These are phyloP conservation scores for Odontamblyopus rebecca DNA, from an alignment of 2,797 vertebrate genomes.

Conservation along the genomic window DNA sequence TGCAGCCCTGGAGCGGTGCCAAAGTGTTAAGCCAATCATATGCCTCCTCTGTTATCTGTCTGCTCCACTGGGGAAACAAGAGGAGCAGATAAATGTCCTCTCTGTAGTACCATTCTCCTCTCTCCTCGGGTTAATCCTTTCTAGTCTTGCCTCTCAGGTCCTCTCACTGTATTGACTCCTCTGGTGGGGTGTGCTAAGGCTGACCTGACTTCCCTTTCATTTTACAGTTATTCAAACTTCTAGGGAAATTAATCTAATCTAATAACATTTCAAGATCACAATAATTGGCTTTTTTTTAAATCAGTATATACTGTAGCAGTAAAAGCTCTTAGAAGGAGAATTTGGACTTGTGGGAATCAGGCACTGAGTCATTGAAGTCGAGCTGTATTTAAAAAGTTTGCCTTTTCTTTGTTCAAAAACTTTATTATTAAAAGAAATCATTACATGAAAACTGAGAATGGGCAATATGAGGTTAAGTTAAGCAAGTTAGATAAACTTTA, in stretches of 20 bases:
- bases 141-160: slow-evolving; percentile 38
- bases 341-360: neutral
- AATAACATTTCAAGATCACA: neutral
- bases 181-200: neutral
- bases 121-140: slow-evolving; percentile 53
- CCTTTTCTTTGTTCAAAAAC: neutral
- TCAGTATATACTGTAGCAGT: no score
- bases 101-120: slow-evolving; percentile 50
- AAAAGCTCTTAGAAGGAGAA: no score
- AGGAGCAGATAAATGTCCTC: slow-evolving; percentile 63
- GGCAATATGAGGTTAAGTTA: neutral
- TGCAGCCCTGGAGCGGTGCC: slow-evolving; percentile 47
- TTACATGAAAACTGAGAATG: neutral
- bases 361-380: neutral
- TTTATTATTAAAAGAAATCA: neutral
- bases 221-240: neutral
- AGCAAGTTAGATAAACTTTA: no score
- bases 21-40: slow-evolving; percentile 65
- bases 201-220: neutral
- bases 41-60: slow-evolving; percentile 58
- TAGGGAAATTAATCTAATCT: neutral
- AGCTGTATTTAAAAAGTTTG: no score
- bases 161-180: neutral
- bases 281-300: neutral
- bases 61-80: slow-evolving; percentile 62